These are phyloP conservation scores for Clarias macrocephalus DNA, from an alignment of 2,113 vertebrate species.

Conservation along the genomic window DNA sequence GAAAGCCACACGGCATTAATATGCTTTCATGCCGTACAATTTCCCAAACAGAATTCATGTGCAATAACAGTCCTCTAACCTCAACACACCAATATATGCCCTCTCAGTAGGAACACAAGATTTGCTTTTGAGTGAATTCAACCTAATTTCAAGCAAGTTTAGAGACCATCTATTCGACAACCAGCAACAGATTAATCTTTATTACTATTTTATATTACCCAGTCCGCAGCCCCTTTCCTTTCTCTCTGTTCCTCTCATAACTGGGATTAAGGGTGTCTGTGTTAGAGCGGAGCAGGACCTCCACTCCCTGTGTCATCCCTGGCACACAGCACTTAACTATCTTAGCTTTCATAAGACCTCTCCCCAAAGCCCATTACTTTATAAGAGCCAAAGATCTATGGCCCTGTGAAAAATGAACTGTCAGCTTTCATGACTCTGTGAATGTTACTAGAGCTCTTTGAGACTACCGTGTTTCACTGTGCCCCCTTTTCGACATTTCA, in stretches of 20 bases:
- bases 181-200: slow-evolving; percentile 83
- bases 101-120: slow-evolving; percentile 62
- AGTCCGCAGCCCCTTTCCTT: slow-evolving; percentile 60
- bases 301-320: slow-evolving; percentile 71
- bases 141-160: slow-evolving; percentile 80
- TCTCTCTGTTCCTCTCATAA: slow-evolving; percentile 61
- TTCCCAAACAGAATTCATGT: slow-evolving; percentile 18
- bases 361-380: slow-evolving; percentile 83
- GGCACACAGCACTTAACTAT: slow-evolving; percentile 81
- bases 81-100: slow-evolving; percentile 35
- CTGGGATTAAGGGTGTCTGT: slow-evolving; percentile 71
- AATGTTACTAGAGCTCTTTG: slow-evolving; percentile 77
- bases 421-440: slow-evolving; percentile 81
- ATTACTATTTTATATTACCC: slow-evolving; percentile 81
- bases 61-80: slow-evolving; percentile 18
- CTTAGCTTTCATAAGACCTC: slow-evolving; percentile 78
- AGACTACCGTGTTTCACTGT: slow-evolving; percentile 66
- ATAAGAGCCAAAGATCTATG: slow-evolving; percentile 78
- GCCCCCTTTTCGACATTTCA: slow-evolving; percentile 64
- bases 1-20: slow-evolving; percentile 14
- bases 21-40: not conserved
- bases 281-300: slow-evolving; percentile 73
- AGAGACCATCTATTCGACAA: slow-evolving; percentile 74
- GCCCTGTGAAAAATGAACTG: slow-evolving; percentile 83
- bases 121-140: slow-evolving; percentile 78